These are phyloP conservation scores for Nephrotoma guestfalica DNA, from an alignment of 2,888 invertebrate species.

Conservation along the genomic window DNA sequence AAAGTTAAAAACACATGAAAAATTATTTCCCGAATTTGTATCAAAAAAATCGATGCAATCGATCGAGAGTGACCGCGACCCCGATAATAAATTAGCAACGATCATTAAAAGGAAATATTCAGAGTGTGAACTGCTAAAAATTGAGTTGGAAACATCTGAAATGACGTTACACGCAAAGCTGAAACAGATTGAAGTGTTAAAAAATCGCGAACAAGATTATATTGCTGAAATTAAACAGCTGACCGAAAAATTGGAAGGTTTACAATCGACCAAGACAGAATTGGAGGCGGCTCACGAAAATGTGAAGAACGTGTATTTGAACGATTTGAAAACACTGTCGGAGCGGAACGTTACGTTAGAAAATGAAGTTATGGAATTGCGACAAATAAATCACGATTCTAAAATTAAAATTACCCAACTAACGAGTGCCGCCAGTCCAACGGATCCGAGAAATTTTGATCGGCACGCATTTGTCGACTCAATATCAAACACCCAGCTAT, in stretches of 20 bases:
- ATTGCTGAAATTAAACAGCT: not conserved
- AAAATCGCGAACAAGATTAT: not conserved
- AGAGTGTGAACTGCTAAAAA: not conserved
- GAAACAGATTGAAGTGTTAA: not conserved
- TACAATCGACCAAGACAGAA: not conserved
- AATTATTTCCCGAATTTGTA: not conserved
- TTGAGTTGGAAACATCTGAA: not conserved
- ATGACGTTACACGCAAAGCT: not conserved
- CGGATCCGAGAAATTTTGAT: not conserved
- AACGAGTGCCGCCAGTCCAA: not conserved
- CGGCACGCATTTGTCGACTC: not conserved
- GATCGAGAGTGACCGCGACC: not conserved
- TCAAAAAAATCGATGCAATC: not conserved
- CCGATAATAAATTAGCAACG: not conserved
- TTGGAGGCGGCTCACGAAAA: not conserved
- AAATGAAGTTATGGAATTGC: not conserved
- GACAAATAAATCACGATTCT: not conserved
- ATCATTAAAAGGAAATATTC: not conserved
- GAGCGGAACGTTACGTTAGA: not conserved
- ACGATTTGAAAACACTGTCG: not conserved
- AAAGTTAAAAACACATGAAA: not conserved
- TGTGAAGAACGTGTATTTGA: not conserved
- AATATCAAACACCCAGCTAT: not conserved
- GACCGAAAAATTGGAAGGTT: not conserved
- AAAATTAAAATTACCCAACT: not conserved